Conservation (phyloP, 2,888 invertebrate species). For the Phymatocera aterrima region DNA sequence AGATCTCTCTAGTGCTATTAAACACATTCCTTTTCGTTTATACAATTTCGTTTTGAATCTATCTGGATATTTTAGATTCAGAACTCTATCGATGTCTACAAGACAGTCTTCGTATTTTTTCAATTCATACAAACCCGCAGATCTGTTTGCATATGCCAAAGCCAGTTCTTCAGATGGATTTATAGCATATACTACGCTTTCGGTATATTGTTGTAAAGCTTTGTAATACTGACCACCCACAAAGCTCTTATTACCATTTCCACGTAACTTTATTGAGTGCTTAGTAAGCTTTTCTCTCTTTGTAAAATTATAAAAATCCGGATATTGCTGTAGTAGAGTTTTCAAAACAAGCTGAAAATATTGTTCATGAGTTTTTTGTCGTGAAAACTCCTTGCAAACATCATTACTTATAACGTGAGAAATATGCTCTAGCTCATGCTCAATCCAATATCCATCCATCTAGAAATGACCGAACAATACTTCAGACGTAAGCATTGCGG, state of each 20-base stretch:
- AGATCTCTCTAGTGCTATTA: background rate
- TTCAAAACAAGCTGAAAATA: background rate
- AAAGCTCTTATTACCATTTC: background rate
- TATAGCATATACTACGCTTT: background rate
- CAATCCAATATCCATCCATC: background rate
- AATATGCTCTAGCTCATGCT: background rate
- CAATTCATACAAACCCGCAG: conserved; percentile 9
- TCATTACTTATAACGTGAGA: background rate
- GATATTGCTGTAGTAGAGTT: background rate
- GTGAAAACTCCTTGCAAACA: background rate
- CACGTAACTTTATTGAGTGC: background rate
- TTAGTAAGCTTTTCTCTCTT: background rate
- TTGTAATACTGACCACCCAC: background rate
- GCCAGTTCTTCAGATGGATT: background rate
- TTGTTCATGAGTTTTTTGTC: background rate
- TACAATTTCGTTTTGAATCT: background rate
- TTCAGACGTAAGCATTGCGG: no score
- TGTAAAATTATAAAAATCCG: background rate
- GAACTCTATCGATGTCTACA: conserved; percentile 20
- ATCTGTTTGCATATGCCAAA: background rate
- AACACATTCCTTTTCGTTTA: background rate
- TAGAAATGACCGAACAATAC: no score
- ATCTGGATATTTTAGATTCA: conserved; percentile 18
- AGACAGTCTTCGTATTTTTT: conserved; percentile 26
- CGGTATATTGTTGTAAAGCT: background rate